Conservation (phyloP, 2,888 invertebrate genomes). For the Muschampia plurimacula region DNA sequence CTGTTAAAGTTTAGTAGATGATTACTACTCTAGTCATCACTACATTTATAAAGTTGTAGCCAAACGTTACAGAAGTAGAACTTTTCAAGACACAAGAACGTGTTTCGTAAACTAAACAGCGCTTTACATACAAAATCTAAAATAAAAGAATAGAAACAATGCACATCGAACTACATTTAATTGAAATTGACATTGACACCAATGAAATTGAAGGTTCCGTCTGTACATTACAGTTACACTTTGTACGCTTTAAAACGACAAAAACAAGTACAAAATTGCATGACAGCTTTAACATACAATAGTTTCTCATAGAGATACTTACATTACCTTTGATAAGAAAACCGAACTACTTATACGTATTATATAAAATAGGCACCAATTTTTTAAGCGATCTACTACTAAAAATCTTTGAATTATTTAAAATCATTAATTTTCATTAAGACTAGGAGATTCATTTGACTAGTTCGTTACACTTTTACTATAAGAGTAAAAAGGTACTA, state of each 20-base stretch:
- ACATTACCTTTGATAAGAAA: slow-evolving; percentile 43
- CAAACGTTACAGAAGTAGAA: too few species aligned
- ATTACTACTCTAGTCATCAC: too few species aligned
- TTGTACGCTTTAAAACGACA: background rate
- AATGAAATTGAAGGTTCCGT: slow-evolving; percentile 35
- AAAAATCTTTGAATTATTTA: slow-evolving; percentile 43
- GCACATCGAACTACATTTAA: slow-evolving; percentile 10
- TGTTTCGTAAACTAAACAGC: too few species aligned
- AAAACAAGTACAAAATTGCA: slow-evolving; percentile 34
- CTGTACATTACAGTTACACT: background rate
- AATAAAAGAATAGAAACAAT: background rate
- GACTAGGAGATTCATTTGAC: slow-evolving; percentile 44
- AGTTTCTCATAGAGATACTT: slow-evolving; percentile 36
- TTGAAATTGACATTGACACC: slow-evolving; percentile 13
- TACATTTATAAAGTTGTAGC: too few species aligned
- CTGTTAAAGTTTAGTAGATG: too few species aligned
- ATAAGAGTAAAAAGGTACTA: slow-evolving; percentile 40
- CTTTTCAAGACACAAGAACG: too few species aligned
- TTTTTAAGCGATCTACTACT: slow-evolving; percentile 71
- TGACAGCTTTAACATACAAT: slow-evolving; percentile 16
- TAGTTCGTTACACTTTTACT: slow-evolving; percentile 43
- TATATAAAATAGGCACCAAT: slow-evolving; percentile 71
- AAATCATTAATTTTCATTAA: slow-evolving; percentile 42
- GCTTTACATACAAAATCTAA: too few species aligned
- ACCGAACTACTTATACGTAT: slow-evolving; percentile 49